Base-by-base conservation (phyloP, 2,797 vertebrate species). In the Nannoperca australis region DNA sequence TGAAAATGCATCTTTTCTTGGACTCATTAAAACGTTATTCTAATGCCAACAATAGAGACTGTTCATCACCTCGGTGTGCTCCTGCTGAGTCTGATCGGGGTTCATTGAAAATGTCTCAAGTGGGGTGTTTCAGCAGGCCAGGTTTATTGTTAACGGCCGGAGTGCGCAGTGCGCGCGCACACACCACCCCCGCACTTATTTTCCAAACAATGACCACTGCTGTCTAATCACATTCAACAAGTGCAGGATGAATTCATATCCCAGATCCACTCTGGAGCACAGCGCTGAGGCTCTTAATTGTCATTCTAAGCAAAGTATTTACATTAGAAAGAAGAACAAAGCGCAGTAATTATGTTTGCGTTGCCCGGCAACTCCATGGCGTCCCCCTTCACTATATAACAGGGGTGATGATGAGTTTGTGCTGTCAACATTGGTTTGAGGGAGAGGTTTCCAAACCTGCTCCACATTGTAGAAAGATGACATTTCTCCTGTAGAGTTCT, bases 291-390 rank as follows among this genome's bases (percentile, higher is more conserved):
- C 78, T 69, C 70, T 84, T 82, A 82, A 74, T 90, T 85, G 87
- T 91, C 81, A 92, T 94, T 88, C 67, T 68, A 88, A 87, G 68
- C 50, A 62, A 86, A 73, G 36, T 72, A 90, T 92, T 90, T 91
- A 81, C 89, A 92, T 94, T 67, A 91, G 73, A 87, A 92, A 91
- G 92, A 75, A 12, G 62, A 85, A 84, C 86, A 93, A 92, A 87
- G 83, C 80, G 32, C 63, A 32, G 36, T 89, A 49, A 92, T 93
- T 78, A 78, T 85, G 84, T 85, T 79, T 76, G 67, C 7, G 91
- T 94, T 92, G 91, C 91, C 83, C 1, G 75, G 94, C 84, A 94
- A 95, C 93, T 47, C 68, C 24, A 20, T 11, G 40, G 73, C 56
- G 59, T 77, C 67, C 54, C 17, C 27, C 47, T 32, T 70, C 50